These are phyloP conservation scores for Netelia melanura DNA, from an alignment of 2,888 invertebrate genomes.

Conservation along the genomic window DNA sequence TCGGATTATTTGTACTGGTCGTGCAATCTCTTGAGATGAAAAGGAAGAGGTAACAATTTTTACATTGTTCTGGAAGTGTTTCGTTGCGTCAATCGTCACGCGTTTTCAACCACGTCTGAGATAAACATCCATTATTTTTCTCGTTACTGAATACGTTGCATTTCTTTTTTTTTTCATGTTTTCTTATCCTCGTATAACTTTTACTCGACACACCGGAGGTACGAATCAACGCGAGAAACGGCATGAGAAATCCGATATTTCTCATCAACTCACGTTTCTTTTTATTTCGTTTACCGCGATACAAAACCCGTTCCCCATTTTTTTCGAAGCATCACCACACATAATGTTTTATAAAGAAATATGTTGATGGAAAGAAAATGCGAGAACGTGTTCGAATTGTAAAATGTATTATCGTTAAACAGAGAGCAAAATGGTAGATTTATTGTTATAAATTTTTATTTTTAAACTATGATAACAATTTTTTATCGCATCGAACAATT, in stretches of 20 bases:
- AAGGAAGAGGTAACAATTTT: slow-evolving; percentile 9
- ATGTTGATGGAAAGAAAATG: no score
- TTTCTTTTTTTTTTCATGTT: neutral
- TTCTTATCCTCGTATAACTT: neutral
- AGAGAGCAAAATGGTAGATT: no score
- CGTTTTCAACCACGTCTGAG: neutral
- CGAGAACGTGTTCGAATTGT: no score
- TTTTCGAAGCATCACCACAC: neutral
- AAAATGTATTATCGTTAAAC: no score
- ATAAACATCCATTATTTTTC: slow-evolving; percentile 5
- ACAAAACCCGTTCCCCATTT: neutral
- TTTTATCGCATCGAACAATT: no score
- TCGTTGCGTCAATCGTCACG: neutral
- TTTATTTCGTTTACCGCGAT: neutral
- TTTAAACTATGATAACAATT: no score
- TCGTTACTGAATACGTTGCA: neutral
- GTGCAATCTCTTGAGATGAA: neutral
- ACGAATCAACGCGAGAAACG: neutral
- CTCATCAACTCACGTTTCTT: neutral
- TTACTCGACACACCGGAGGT: neutral
- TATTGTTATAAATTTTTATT: no score
- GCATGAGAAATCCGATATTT: neutral
- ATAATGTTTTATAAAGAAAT: neutral
- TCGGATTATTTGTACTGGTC: no score
- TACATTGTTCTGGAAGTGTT: neutral